A percentile compares a stretch with the other conserved stretches of the same genome.
Conservation (phyloP, 1,140 invertebrate genomes). For the Popillia japonica region DNA sequence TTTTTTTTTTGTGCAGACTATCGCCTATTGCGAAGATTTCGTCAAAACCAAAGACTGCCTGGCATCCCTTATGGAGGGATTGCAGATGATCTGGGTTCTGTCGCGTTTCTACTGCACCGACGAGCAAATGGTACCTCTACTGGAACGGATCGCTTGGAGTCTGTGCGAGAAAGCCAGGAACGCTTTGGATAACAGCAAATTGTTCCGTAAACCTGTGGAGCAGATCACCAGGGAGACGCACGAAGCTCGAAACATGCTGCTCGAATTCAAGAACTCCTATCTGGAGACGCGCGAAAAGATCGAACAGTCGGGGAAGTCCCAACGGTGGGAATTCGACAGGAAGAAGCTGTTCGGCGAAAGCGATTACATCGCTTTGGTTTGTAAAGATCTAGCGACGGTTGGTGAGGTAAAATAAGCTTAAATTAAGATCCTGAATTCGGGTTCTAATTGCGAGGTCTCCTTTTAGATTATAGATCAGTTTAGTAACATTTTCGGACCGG, state of each 20-base stretch:
- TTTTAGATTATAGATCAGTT: slow-evolving; percentile 81
- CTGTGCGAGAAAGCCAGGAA: slow-evolving; percentile 77
- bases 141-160: slow-evolving; percentile 83
- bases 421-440: background rate
- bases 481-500: slow-evolving; percentile 86
- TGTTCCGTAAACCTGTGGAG: slow-evolving; percentile 66
- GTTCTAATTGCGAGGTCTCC: background rate
- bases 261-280: slow-evolving; percentile 79
- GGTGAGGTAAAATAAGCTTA: slow-evolving; percentile 67
- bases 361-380: slow-evolving; percentile 84
- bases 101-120: slow-evolving; percentile 78
- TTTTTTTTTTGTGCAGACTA: slow-evolving; percentile 45
- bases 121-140: slow-evolving; percentile 77
- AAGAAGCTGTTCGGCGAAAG: slow-evolving; percentile 80
- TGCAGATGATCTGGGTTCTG: slow-evolving; percentile 85
- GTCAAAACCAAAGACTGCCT: slow-evolving; percentile 75
- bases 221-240: slow-evolving; percentile 46
- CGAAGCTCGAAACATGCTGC: slow-evolving; percentile 73
- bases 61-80: slow-evolving; percentile 79
- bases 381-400: slow-evolving; percentile 77
- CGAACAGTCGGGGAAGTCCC: slow-evolving; percentile 81
- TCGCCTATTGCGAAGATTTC: slow-evolving; percentile 67
- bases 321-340: slow-evolving; percentile 90
- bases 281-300: slow-evolving; percentile 79
- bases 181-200: slow-evolving; percentile 72